Evolutionary conservation across 2,888 invertebrate genomes (phyloP).

Genomic region (Leuctra nigra): DNA sequence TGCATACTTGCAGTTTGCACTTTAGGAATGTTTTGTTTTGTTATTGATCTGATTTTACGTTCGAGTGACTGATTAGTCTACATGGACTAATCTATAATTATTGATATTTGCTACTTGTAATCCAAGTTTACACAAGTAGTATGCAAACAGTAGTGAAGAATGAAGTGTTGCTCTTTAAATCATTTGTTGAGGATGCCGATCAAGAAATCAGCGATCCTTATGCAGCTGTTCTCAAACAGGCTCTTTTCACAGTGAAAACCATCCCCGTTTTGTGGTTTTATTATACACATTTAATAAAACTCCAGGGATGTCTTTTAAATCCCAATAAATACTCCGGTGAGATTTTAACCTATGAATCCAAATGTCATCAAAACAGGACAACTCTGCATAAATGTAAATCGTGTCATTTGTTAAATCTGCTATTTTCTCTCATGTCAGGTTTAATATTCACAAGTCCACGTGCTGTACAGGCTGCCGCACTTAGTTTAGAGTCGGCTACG

Average conservation of each 20-base stretch:
- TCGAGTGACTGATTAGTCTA: not conserved
- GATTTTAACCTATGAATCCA: conserved; percentile 5
- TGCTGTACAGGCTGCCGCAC: conserved; percentile 42
- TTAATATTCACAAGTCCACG: conserved; percentile 51
- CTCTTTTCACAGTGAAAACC: conserved; percentile 43
- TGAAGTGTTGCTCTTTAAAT: conserved; percentile 23
- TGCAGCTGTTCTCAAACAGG: conserved; percentile 39
- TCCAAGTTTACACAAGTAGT: too few species aligned
- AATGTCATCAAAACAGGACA: too few species aligned
- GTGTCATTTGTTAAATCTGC: not conserved
- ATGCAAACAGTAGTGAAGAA: conserved; percentile 12
- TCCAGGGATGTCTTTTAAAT: conserved; percentile 41
- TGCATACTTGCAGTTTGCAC: too few species aligned
- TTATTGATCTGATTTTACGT: too few species aligned
- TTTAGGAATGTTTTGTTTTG: too few species aligned
- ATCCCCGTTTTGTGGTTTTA: conserved; percentile 48
- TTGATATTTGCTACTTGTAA: too few species aligned
- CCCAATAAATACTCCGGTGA: conserved; percentile 43
- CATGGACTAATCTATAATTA: not conserved
- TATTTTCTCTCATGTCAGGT: conserved; percentile 29
- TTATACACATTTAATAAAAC: conserved; percentile 43
- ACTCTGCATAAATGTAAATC: not conserved
- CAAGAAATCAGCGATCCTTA: conserved; percentile 44
- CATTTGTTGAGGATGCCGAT: conserved; percentile 23
- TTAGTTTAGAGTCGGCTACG: conserved; percentile 33